Conservation (phyloP, 1,140 invertebrate species). For the Monomorium pharaonis region DNA sequence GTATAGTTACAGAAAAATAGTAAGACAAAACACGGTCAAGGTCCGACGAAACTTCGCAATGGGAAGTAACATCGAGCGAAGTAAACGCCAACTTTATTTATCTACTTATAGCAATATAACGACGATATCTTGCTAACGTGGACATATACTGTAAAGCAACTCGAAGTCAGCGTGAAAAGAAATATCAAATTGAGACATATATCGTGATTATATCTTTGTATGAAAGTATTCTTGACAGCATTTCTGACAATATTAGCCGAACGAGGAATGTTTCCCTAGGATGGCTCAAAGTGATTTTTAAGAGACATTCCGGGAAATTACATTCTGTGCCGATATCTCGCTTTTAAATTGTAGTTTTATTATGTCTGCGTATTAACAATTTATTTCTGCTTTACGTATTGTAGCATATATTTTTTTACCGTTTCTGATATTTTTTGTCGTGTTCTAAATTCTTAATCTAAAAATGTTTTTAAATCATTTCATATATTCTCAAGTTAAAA, state of each 20-base stretch:
- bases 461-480: neutral
- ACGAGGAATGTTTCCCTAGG: neutral
- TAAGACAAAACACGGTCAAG: conserved; percentile 26
- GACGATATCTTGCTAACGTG: neutral
- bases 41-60: conserved; percentile 68
- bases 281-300: conserved; percentile 6
- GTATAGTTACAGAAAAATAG: conserved; percentile 42
- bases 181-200: conserved; percentile 34
- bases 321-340: neutral
- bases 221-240: conserved; percentile 38
- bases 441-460: conserved; percentile 6
- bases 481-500: neutral
- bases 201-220: conserved; percentile 15
- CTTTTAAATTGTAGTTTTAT: conserved; percentile 32
- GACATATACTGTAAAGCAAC: neutral
- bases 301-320: neutral
- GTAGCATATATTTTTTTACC: conserved; percentile 9
- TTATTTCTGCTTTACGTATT: neutral
- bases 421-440: conserved; percentile 1
- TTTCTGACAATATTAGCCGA: conserved; percentile 31
- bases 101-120: conserved; percentile 14
- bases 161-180: neutral
- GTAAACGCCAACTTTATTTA: conserved; percentile 46
- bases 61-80: conserved; percentile 70
- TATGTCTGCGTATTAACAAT: conserved; percentile 3